phyloP scores from a whole-genome alignment of 2,113 vertebrate genomes.

The Gallinago media region DNA sequence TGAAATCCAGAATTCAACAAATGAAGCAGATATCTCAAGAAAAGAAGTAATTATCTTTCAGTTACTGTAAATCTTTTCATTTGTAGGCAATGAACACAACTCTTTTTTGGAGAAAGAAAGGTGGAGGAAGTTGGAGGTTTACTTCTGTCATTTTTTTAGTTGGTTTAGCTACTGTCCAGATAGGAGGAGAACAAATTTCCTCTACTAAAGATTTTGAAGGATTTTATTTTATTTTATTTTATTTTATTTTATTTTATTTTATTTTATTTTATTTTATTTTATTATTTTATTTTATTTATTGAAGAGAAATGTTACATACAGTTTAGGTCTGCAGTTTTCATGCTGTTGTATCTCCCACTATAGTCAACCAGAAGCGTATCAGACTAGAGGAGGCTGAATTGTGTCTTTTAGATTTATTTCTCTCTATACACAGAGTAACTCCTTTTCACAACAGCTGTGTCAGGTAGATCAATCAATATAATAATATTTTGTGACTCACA shows the following conservation, averaged over 20 bases:
- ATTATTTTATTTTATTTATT: not conserved
- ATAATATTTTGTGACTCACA: slow-evolving; percentile 21
- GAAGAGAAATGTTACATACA: not conserved
- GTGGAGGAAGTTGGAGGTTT: not conserved
- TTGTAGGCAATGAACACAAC: not conserved
- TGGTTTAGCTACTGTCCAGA: not conserved
- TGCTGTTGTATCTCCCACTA: not conserved
- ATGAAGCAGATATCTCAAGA: not conserved
- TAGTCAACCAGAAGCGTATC: not conserved
- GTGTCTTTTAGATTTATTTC: not conserved
- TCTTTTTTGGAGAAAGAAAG: not conserved
- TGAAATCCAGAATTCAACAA: not conserved
- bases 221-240: not conserved
- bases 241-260: too few relatives aligned
- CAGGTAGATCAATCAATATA: not conserved
- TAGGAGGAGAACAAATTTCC: not conserved
- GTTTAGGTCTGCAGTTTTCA: not conserved
- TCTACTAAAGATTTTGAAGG: not conserved
- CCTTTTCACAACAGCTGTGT: not conserved
- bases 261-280: too few relatives aligned
- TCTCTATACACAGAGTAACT: not conserved
- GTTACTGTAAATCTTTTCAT: not conserved
- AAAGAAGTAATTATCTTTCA: not conserved
- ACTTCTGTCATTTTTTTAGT: not conserved
- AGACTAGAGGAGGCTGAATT: not conserved